These are phyloP conservation scores for Operophtera brumata DNA, from an alignment of 2,888 invertebrate species.

Conservation along the genomic window DNA sequence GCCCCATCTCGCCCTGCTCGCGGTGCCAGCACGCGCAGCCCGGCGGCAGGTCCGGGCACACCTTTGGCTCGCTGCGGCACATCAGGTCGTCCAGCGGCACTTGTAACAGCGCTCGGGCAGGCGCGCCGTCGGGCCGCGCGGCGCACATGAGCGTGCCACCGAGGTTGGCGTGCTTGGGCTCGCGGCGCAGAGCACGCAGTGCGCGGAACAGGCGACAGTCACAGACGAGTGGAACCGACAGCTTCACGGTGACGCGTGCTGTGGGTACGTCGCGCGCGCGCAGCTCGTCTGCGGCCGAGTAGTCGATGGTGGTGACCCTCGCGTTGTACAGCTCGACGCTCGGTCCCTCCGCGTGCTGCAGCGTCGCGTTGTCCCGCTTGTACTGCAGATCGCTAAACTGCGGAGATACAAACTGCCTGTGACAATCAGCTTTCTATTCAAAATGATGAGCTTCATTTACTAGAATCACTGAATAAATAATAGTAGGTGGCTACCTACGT, in stretches of 20 bases:
- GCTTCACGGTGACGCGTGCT: background rate
- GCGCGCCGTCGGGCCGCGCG: background rate
- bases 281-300: slow-evolving; percentile 5
- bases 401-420: background rate
- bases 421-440: background rate
- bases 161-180: background rate
- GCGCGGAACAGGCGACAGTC: slow-evolving; percentile 32
- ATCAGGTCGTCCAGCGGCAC: slow-evolving; percentile 31
- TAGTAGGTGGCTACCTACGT: too few relatives aligned
- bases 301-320: slow-evolving; percentile 5
- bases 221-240: slow-evolving; percentile 18
- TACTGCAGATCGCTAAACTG: slow-evolving; percentile 24
- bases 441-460: too few relatives aligned
- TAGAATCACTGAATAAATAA: too few relatives aligned
- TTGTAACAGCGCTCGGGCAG: slow-evolving; percentile 15
- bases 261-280: background rate
- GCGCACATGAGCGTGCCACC: slow-evolving; percentile 1
- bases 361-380: slow-evolving; percentile 5
- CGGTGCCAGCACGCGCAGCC: slow-evolving; percentile 19
- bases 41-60: slow-evolving; percentile 21
- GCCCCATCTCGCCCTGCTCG: slow-evolving; percentile 8
- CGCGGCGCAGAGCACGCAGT: background rate
- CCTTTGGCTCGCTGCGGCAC: slow-evolving; percentile 21
- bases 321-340: slow-evolving; percentile 1
- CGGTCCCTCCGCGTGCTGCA: background rate